A percentile compares a stretch with the other conserved stretches of the same genome.
These are phyloP conservation scores for Monomorium pharaonis DNA, from an alignment of 1,140 invertebrate species.

Conservation along the genomic window DNA sequence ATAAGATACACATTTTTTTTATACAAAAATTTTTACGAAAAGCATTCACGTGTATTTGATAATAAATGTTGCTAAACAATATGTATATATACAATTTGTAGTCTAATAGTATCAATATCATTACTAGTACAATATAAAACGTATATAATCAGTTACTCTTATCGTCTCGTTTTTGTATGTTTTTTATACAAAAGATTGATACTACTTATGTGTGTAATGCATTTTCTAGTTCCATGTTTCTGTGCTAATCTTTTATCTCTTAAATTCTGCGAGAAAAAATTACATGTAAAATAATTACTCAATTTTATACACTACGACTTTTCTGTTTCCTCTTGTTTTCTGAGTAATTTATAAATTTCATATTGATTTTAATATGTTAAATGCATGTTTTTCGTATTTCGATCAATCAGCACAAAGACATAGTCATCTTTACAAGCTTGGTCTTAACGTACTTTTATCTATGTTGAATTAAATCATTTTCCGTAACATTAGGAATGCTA, in stretches of 20 bases:
- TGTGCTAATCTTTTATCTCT: not conserved
- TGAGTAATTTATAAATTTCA: not conserved
- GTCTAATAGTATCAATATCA: conserved; percentile 27
- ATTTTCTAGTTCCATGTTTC: conserved; percentile 7
- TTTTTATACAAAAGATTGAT: conserved; percentile 32
- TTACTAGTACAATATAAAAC: conserved; percentile 32
- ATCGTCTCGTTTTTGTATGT: not conserved
- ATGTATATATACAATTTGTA: not conserved
- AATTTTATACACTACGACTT: not conserved
- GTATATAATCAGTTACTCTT: conserved; percentile 4
- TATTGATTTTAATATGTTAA: not conserved
- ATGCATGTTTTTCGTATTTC: too few relatives aligned
- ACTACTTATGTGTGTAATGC: conserved; percentile 7
- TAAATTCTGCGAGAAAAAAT: not conserved
- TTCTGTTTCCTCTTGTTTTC: not conserved
- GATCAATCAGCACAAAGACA: conserved; percentile 11
- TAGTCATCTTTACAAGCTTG: conserved; percentile 25
- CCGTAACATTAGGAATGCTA: conserved; percentile 80
- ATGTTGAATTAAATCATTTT: conserved; percentile 78
- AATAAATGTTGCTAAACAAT: conserved; percentile 33
- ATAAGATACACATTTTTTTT: conserved; percentile 40
- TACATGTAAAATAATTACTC: not conserved
- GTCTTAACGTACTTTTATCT: conserved; percentile 74
- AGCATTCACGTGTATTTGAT: conserved; percentile 10
- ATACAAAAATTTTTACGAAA: not conserved